These are phyloP conservation scores for Gryllus longicercus DNA, from an alignment of 2,888 invertebrate genomes.

Conservation along the genomic window DNA sequence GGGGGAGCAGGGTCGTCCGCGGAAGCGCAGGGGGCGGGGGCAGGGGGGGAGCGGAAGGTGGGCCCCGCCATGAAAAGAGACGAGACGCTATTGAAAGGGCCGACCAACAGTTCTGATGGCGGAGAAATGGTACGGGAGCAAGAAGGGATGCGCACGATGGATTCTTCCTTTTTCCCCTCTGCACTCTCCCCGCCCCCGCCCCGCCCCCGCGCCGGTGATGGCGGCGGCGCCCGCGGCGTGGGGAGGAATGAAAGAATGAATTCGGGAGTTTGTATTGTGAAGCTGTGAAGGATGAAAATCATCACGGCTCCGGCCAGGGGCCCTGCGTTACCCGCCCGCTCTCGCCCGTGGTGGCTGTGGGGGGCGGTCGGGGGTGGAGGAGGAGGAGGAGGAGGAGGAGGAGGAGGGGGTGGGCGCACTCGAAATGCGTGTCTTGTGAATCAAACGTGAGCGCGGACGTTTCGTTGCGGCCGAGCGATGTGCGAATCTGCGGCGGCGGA, in stretches of 20 bases:
- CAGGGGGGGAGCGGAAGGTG: constrained; percentile 22
- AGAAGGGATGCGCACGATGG: constrained; percentile 27
- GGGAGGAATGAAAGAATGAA: constrained; percentile 37
- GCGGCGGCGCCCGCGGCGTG: constrained; percentile 24
- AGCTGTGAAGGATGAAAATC: constrained; percentile 38
- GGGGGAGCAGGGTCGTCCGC: not conserved
- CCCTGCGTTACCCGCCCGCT: not conserved
- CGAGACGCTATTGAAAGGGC: constrained; percentile 33
- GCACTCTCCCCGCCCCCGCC: no score
- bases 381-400: no score
- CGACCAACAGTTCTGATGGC: constrained; percentile 24
- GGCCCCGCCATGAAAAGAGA: constrained; percentile 27
- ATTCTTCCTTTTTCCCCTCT: not conserved
- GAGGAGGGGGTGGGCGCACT: no score
- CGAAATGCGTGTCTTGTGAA: no score
- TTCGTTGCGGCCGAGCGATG: no score
- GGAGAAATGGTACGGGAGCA: constrained; percentile 31
- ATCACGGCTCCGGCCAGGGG: constrained; percentile 30
- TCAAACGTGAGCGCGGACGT: no score
- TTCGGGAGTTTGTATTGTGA: constrained; percentile 38
- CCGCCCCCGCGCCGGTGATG: not conserved
- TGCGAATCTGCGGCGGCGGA: no score
- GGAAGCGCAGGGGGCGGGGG: not conserved
- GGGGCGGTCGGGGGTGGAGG: no score
- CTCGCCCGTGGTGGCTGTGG: no score